Evolutionary conservation across 2,113 vertebrate genomes (phyloP).

Genomic region (Lepus europaeus): DNA sequence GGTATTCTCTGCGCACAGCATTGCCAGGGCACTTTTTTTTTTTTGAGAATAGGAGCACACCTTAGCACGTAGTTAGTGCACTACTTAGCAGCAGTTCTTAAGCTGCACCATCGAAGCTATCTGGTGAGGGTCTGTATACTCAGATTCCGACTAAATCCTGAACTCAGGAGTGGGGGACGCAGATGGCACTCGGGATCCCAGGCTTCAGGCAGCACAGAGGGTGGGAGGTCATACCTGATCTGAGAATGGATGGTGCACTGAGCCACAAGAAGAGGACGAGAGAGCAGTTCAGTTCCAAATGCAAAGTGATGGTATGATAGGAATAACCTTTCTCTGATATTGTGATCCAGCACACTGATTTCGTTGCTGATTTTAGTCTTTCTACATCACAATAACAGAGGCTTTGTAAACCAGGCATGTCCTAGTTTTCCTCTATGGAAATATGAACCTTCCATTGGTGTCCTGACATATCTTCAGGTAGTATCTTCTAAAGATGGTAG

Average conservation of each 20-base stretch:
- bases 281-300: background rate
- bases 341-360: background rate
- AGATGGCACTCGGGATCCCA: background rate
- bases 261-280: background rate
- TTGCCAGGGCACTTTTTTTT: background rate
- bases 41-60: background rate
- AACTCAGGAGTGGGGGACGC: background rate
- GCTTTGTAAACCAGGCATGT: background rate
- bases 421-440: background rate
- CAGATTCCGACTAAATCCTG: background rate
- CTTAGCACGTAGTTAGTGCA: background rate
- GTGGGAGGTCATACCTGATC: background rate
- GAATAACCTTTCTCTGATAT: background rate
- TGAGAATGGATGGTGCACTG: background rate
- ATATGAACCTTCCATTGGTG: background rate
- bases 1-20: background rate
- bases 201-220: background rate
- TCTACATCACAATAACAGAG: background rate
- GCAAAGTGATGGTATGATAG: background rate
- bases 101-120: background rate
- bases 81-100: background rate
- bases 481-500: background rate
- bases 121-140: background rate
- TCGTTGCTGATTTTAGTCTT: slow-evolving; percentile 18
- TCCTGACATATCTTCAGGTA: background rate